A percentile compares a stretch with the other conserved stretches of the same genome.
phyloP scores from a whole-genome alignment of 2,113 vertebrate species.

The Columbina picui region DNA sequence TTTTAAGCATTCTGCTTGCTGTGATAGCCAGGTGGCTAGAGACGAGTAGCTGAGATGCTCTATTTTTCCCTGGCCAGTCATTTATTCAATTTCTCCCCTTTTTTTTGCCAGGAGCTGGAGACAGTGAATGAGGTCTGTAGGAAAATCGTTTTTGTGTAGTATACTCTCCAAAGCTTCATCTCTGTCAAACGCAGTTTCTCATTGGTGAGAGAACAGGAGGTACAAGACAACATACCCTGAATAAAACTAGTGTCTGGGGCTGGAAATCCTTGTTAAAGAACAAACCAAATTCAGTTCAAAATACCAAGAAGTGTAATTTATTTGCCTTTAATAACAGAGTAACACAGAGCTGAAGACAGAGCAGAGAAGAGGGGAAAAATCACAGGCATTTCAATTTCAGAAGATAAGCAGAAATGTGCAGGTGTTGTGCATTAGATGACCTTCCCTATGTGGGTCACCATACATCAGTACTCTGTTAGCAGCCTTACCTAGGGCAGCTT shows the following conservation, averaged over 20 bases:
- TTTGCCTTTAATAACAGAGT: background rate
- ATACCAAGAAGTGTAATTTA: background rate
- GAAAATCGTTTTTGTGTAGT: background rate
- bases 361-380: background rate
- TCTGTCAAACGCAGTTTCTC: background rate
- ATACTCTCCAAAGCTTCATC: background rate
- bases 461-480: slow-evolving; percentile 40
- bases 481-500: slow-evolving; percentile 26
- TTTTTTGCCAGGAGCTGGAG: background rate
- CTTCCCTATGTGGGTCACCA: slow-evolving; percentile 19
- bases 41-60: background rate
- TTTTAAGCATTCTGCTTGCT: background rate
- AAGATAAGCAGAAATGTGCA: slow-evolving; percentile 56
- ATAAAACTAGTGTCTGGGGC: background rate
- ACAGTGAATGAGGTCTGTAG: background rate
- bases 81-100: background rate
- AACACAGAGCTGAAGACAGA: background rate
- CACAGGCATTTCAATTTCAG: slow-evolving; percentile 5
- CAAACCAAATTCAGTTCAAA: background rate
- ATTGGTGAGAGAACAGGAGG: background rate
- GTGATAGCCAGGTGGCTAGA: background rate
- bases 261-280: background rate
- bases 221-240: background rate
- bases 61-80: background rate
- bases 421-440: slow-evolving; percentile 43